Percentiles rank a stretch among this genome's conserved stretches.
phyloP scores from a whole-genome alignment of 2,888 invertebrate genomes.

The Rotaria socialis region DNA sequence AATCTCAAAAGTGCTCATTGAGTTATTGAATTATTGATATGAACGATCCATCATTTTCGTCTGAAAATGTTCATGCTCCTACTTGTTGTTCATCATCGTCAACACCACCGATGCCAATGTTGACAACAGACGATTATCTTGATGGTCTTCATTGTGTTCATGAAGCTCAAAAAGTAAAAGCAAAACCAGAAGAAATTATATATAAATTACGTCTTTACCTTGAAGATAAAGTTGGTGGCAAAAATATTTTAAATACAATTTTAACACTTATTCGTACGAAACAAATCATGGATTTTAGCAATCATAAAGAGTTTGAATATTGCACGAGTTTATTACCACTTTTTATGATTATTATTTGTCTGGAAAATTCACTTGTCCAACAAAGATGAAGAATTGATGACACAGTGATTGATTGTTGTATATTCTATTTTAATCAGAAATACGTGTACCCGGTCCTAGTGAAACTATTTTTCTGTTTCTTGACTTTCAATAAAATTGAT shows the following conservation, averaged over 20 bases:
- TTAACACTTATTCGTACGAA: not conserved
- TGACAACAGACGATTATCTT: constrained; percentile 19
- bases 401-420: not conserved
- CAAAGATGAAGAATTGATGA: not conserved
- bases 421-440: not conserved
- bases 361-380: constrained; percentile 6
- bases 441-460: not conserved
- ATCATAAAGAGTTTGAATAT: constrained; percentile 35
- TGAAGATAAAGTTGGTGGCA: constrained; percentile 29
- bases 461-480: constrained; percentile 10
- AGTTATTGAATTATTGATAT: not conserved
- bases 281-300: not conserved
- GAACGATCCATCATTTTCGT: not conserved
- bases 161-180: constrained; percentile 24
- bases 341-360: not conserved
- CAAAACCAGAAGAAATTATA: not conserved
- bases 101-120: constrained; percentile 23
- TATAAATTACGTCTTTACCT: constrained; percentile 26
- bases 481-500: constrained; percentile 9
- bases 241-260: not conserved
- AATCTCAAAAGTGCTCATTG: not conserved
- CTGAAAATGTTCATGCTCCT: not conserved
- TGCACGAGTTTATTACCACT: constrained; percentile 10
- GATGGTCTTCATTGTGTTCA: constrained; percentile 17
- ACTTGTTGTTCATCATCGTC: constrained; percentile 12